phyloP scores from a whole-genome alignment of 2,113 vertebrate genomes.

The Crotalus horridus region DNA sequence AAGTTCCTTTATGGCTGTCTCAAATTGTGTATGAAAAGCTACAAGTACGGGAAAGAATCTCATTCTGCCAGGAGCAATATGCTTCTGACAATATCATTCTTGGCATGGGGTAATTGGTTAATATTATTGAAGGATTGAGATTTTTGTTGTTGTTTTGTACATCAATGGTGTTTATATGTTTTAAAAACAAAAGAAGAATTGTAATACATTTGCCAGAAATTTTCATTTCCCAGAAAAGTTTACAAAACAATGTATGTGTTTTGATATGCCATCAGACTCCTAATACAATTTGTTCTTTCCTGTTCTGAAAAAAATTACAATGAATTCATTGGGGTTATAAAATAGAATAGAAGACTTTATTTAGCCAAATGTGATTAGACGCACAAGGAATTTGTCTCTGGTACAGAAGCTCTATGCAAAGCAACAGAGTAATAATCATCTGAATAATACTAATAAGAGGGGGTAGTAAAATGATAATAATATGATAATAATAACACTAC shows the following conservation, averaged over 20 bases:
- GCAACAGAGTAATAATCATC: background rate
- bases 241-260: background rate
- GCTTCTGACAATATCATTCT: slow-evolving; percentile 30
- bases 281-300: background rate
- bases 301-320: background rate
- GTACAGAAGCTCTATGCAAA: background rate
- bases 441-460: background rate
- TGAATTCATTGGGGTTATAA: background rate
- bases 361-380: background rate
- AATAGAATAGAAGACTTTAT: background rate
- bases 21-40: slow-evolving; percentile 39
- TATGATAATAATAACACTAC: background rate
- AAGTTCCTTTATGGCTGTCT: slow-evolving; percentile 57
- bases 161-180: slow-evolving; percentile 14
- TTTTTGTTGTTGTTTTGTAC: slow-evolving; percentile 22
- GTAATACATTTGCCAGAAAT: slow-evolving; percentile 27
- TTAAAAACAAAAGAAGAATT: background rate
- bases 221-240: slow-evolving; percentile 9
- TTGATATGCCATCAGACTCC: background rate
- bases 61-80: slow-evolving; percentile 26
- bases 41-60: slow-evolving; percentile 18
- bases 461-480: background rate
- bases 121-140: slow-evolving; percentile 31
- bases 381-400: no score
- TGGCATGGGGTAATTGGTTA: slow-evolving; percentile 23